These are phyloP conservation scores for Chelidonichthys spinosus DNA, from an alignment of 2,797 vertebrate genomes.

Conservation along the genomic window DNA sequence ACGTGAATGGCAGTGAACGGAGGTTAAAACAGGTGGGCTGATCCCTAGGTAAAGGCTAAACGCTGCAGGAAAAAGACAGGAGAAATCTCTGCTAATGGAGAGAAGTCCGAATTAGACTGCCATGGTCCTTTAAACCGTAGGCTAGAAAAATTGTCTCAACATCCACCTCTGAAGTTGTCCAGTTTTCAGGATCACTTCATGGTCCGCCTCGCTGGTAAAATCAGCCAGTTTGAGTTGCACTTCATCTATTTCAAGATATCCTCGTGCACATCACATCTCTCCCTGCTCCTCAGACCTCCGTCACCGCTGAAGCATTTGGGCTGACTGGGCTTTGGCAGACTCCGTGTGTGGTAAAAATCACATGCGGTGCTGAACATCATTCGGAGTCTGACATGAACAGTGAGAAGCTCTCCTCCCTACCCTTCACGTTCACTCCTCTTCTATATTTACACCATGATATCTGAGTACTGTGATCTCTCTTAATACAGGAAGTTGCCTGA, in stretches of 20 bases:
- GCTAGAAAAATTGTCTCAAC: not conserved
- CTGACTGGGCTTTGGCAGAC: constrained; percentile 16
- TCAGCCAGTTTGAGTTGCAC: not conserved
- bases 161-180: not conserved
- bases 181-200: not conserved
- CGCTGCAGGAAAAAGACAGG: too few species aligned
- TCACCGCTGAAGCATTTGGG: constrained; percentile 15
- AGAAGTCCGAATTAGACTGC: too few species aligned
- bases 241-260: constrained; percentile 2
- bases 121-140: too few species aligned
- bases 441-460: constrained; percentile 6
- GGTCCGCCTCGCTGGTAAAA: not conserved
- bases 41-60: too few species aligned
- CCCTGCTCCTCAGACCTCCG: constrained; percentile 9
- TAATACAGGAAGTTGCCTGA: constrained; percentile 26
- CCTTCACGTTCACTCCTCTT: not conserved
- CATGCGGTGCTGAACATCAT: not conserved
- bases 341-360: constrained; percentile 6
- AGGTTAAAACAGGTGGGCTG: too few species aligned
- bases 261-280: not conserved
- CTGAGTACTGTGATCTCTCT: constrained; percentile 3
- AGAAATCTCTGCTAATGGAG: too few species aligned
- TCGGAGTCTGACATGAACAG: constrained; percentile 3
- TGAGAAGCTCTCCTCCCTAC: constrained; percentile 7
- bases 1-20: too few species aligned